Percentiles rank a stretch among this genome's conserved stretches.
phyloP scores from a whole-genome alignment of 2,797 vertebrate species.

The Amblyopsis hoosieri region DNA sequence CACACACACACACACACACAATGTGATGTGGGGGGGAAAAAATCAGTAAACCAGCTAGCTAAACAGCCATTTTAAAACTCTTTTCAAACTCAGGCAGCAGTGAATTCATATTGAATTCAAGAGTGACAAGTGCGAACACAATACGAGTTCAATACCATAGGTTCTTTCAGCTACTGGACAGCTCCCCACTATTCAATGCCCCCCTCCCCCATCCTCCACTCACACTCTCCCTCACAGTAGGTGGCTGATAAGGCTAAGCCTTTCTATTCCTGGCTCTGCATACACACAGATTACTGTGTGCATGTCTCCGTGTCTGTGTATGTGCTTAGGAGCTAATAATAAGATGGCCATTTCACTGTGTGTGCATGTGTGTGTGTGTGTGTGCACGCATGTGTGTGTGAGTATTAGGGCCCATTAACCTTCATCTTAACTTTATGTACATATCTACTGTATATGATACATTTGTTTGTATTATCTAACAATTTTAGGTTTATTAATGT shows the following conservation, averaged over 20 bases:
- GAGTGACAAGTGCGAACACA: too few relatives aligned
- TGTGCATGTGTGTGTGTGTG: conserved; percentile 15
- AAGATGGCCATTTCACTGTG: background rate
- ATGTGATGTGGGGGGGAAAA: too few relatives aligned
- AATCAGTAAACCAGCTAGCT: background rate
- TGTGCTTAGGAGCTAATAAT: conserved; percentile 13
- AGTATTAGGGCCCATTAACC: conserved; percentile 3
- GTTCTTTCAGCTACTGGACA: background rate
- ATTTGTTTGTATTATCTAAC: too few relatives aligned
- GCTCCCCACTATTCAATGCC: background rate
- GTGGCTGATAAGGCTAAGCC: conserved; percentile 71
- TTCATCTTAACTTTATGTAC: background rate
- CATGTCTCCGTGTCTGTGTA: conserved; percentile 5
- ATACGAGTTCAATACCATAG: background rate
- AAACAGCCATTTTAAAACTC: background rate
- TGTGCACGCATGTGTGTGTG: conserved; percentile 16
- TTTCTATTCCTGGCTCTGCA: conserved; percentile 78
- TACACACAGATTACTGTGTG: conserved; percentile 74
- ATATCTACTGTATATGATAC: too few relatives aligned
- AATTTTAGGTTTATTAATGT: background rate
- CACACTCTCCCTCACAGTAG: conserved; percentile 25
- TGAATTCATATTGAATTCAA: too few relatives aligned
- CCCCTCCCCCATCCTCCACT: conserved; percentile 12
- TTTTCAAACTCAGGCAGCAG: background rate
- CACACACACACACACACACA: too few relatives aligned